phyloP scores from a whole-genome alignment of 1,140 invertebrate species.

The Aphis craccivora region DNA sequence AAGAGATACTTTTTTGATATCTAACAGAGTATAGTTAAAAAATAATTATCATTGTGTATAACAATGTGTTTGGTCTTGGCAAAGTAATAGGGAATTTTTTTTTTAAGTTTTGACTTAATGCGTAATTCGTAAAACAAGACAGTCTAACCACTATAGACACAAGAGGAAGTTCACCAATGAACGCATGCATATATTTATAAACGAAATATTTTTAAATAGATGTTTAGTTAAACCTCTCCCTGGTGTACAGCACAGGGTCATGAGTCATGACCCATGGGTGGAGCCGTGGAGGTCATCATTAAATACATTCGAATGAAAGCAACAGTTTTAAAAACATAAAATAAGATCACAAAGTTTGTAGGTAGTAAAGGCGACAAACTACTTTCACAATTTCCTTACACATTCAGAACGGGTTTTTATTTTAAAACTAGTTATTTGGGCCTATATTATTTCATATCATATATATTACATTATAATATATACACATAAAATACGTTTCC shows the following conservation, averaged over 20 bases:
- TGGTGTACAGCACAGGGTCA: background rate
- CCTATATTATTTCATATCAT: constrained; percentile 11
- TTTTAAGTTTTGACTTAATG: constrained; percentile 1
- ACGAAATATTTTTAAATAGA: background rate
- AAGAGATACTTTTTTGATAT: background rate
- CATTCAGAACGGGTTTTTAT: constrained; percentile 3
- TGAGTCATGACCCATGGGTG: constrained; percentile 37
- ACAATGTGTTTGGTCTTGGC: too few species aligned
- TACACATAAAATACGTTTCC: background rate
- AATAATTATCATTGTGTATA: background rate
- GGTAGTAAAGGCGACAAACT: background rate
- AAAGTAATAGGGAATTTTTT: background rate
- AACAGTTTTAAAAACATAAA: constrained; percentile 26
- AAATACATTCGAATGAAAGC: constrained; percentile 34
- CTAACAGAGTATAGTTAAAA: background rate
- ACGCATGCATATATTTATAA: constrained; percentile 3
- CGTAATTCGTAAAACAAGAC: background rate
- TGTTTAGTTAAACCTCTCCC: background rate
- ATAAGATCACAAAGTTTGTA: constrained; percentile 17
- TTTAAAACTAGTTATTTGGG: constrained; percentile 34
- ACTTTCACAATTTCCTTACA: constrained; percentile 56
- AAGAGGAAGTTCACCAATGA: background rate
- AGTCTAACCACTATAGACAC: too few species aligned
- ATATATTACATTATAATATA: background rate
- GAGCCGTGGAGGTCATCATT: background rate